Percentiles rank a stretch among this genome's conserved stretches.
Conservation (phyloP, 2,113 vertebrate species). For the Bagarius yarrelli region DNA sequence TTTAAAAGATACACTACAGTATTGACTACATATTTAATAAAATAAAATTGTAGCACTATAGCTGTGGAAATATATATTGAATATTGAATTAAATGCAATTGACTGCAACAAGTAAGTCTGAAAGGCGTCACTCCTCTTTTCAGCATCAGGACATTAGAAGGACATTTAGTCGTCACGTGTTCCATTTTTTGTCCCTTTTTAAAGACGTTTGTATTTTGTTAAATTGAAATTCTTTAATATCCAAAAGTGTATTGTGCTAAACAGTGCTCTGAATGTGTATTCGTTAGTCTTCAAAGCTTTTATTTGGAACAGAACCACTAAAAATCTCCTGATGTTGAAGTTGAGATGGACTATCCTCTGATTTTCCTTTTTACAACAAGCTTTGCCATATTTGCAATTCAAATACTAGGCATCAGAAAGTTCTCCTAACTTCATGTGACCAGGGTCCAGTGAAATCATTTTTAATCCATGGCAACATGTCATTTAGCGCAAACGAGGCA, state of each 20-base stretch:
- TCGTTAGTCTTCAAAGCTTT: too few relatives aligned
- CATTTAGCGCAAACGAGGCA: conserved; percentile 58
- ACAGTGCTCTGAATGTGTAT: too few relatives aligned
- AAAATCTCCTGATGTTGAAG: neutral
- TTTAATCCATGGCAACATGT: conserved; percentile 77
- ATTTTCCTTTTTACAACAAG: neutral
- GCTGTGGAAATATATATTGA: neutral
- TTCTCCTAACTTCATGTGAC: conserved; percentile 79
- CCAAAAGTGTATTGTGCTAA: too few relatives aligned
- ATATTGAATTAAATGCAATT: neutral
- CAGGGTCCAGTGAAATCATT: conserved; percentile 78
- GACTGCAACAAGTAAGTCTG: neutral
- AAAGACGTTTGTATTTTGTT: neutral
- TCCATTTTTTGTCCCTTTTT: neutral
- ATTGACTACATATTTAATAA: neutral
- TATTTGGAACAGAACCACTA: too few relatives aligned
- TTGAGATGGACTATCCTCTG: neutral
- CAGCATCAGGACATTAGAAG: neutral
- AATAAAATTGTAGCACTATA: neutral
- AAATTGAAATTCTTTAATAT: neutral
- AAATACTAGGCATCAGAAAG: conserved; percentile 68
- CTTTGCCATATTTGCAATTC: neutral
- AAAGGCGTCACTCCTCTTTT: neutral
- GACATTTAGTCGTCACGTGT: neutral
- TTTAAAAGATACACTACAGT: neutral